Evolutionary conservation across 2,797 vertebrate genomes (phyloP), one percentile per base, ranked within the genome.

Genomic region (Cephalopachus bancanus): DNA sequence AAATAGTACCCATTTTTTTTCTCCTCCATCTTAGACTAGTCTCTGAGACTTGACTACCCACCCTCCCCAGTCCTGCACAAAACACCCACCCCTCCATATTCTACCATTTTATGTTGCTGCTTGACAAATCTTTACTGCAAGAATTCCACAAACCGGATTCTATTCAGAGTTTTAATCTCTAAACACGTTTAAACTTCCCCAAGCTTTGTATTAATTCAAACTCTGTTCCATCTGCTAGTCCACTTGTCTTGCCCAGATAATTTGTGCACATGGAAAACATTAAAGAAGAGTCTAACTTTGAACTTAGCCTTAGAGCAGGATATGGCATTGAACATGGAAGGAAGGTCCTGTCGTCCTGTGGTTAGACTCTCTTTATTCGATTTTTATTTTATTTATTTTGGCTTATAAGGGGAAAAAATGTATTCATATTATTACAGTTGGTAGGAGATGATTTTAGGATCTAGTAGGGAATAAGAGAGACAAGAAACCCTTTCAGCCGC

Each of bases 391-490:
- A 44, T 49, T 74, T 62, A 33, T 49, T 71, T 53, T 19, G 3
- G 26, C 92, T 78, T 85, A 59, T 83, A 75, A 88, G 7, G 59
- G 7, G 79, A 69, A 75, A 24, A 91, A 10, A 78, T 83, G 65
- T 67, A 57, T 9, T 69, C 60, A 91, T 2, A 11, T 28, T 28
- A 30, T 15, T 69, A 97, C 37, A 59, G 30, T 76, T 95, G 86
- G 33, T 64, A 67, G 26, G 92, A 49, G 57, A 83, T 80, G 71
- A 79, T 88, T 87, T 93, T 94, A 93, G 87, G 37, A 22, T 81
- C 69, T 24, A 49, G 83, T 94, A 26, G 55, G 67, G 93, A 95
- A n/a, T 67, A 69, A 62, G 57, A 72, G 53, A 93, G 33, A 33
- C 6, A 84, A 74, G 76, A 94, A 44, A 67, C 83, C 33, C 30